Conservation (phyloP, 2,113 vertebrate genomes). For the Amphiprion percula region DNA sequence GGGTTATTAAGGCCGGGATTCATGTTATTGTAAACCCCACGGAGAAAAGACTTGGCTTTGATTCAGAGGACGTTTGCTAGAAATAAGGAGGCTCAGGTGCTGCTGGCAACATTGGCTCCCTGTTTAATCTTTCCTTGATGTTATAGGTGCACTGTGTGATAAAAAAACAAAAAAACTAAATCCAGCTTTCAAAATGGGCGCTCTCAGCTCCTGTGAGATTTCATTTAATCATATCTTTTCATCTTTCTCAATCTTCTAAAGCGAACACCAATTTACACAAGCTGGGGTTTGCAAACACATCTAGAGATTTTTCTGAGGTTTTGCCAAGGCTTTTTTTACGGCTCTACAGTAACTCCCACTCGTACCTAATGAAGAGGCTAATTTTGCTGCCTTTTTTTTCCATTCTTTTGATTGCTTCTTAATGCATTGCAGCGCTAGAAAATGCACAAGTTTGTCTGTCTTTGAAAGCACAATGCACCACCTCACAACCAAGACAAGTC, state of each 20-base stretch:
- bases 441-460: constrained; percentile 19
- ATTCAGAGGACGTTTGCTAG: constrained; percentile 67
- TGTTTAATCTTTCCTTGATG: constrained; percentile 43
- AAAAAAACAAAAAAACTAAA: constrained; percentile 11
- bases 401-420: constrained; percentile 11
- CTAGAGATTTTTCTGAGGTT: neutral
- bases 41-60: constrained; percentile 60
- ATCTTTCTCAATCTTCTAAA: constrained; percentile 32
- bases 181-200: constrained; percentile 30
- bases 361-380: constrained; percentile 14
- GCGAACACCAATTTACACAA: constrained; percentile 27
- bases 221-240: constrained; percentile 51
- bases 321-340: constrained; percentile 7
- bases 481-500: constrained; percentile 19
- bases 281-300: constrained; percentile 36
- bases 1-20: constrained; percentile 64
- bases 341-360: constrained; percentile 2
- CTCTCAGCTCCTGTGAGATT: constrained; percentile 39
- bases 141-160: constrained; percentile 23
- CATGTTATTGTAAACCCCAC: constrained; percentile 64
- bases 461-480: constrained; percentile 29
- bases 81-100: constrained; percentile 53
- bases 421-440: neutral
- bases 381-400: neutral
- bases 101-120: constrained; percentile 20